Evolutionary conservation across 2,888 invertebrate species (phyloP).

Genomic region (Agrochola macilenta): DNA sequence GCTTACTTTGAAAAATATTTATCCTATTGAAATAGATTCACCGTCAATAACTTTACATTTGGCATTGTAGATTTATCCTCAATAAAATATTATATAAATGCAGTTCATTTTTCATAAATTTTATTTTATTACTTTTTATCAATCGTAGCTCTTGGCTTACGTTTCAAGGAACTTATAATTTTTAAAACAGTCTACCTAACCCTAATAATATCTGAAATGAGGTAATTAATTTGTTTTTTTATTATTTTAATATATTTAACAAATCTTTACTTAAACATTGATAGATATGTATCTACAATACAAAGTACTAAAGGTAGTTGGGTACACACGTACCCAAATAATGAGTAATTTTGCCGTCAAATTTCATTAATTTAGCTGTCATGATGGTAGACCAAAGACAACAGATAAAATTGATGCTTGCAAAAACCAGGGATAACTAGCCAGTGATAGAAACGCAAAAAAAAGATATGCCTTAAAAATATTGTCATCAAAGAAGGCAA

Average conservation of each 20-base stretch:
- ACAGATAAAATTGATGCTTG: too few relatives aligned
- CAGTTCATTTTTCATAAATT: background rate
- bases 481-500: background rate
- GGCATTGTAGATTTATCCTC: slow-evolving; percentile 6
- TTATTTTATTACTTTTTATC: background rate
- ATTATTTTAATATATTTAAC: background rate
- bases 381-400: too few relatives aligned
- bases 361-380: too few relatives aligned
- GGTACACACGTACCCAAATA: too few relatives aligned
- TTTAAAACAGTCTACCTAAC: background rate
- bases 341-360: too few relatives aligned
- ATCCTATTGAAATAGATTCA: background rate
- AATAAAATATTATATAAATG: background rate
- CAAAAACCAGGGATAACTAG: too few relatives aligned
- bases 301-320: background rate
- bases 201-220: background rate
- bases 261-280: background rate
- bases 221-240: background rate
- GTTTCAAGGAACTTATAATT: background rate
- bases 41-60: background rate
- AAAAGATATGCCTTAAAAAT: background rate
- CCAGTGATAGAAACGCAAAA: too few relatives aligned
- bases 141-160: too few relatives aligned
- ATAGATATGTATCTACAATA: background rate
- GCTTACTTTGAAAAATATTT: background rate